Evolutionary conservation across 2,797 vertebrate genomes (phyloP).

Genomic region (Lagodon rhomboides): DNA sequence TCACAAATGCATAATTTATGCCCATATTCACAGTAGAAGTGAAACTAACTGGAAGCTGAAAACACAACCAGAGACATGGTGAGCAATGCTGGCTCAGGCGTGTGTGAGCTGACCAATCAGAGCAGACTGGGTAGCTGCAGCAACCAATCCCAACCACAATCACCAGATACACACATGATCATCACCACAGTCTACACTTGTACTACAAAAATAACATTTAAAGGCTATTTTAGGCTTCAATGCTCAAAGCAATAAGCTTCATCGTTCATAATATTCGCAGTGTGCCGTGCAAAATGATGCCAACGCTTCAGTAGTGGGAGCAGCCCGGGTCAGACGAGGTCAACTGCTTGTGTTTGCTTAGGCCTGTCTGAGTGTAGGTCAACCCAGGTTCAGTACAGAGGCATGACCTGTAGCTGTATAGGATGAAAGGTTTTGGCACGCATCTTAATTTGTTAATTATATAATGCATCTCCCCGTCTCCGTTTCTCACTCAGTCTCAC

Average conservation of each 20-base stretch:
- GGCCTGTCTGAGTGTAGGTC: conserved; percentile 39
- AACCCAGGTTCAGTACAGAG: conserved; percentile 29
- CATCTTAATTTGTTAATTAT: conserved; percentile 59
- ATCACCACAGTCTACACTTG: not conserved
- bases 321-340: conserved; percentile 43
- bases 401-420: conserved; percentile 10
- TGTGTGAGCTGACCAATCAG: too few relatives aligned
- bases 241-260: not conserved
- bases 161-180: not conserved
- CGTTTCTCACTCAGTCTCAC: conserved; percentile 33
- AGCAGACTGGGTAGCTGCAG: not conserved
- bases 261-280: not conserved
- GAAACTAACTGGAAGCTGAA: too few relatives aligned
- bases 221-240: not conserved
- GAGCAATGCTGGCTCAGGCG: too few relatives aligned
- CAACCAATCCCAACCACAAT: not conserved
- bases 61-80: too few relatives aligned
- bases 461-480: conserved; percentile 34
- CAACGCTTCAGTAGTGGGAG: conserved; percentile 28
- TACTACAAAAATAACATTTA: not conserved
- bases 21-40: too few relatives aligned
- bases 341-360: conserved; percentile 22
- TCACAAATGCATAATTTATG: too few relatives aligned
- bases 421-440: conserved; percentile 26
- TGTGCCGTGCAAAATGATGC: not conserved